phyloP scores from a whole-genome alignment of 2,113 vertebrate species.

The Illadopsis cleaveri region DNA sequence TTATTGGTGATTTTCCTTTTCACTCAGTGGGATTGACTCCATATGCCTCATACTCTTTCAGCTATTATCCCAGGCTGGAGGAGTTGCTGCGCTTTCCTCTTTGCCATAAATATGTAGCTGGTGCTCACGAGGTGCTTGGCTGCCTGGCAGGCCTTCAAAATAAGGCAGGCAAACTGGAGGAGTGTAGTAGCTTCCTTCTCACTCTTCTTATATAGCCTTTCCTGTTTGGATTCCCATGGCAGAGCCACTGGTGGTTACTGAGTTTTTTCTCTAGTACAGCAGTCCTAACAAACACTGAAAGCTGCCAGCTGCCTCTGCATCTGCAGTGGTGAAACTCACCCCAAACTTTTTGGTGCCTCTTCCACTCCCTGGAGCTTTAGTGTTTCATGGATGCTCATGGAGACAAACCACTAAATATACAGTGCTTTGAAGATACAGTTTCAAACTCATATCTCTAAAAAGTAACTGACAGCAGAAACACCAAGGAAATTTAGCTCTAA shows the following conservation, averaged over 20 bases:
- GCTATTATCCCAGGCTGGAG: not conserved
- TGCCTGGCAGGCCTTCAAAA: not conserved
- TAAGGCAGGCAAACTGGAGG: not conserved
- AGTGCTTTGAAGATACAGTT: accelerated
- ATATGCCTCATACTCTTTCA: not conserved
- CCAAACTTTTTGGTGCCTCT: not conserved
- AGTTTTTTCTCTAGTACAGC: not conserved
- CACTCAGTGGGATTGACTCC: not conserved
- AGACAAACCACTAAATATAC: not conserved
- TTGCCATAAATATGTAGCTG: not conserved
- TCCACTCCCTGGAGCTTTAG: not conserved
- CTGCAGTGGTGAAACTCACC: not conserved
- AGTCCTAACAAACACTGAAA: not conserved
- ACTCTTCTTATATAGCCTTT: not conserved
- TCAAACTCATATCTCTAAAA: not conserved
- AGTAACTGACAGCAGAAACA: not conserved
- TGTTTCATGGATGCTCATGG: not conserved
- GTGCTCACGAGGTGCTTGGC: not conserved
- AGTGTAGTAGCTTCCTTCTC: not conserved
- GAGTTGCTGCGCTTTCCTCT: not conserved
- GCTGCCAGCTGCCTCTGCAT: not conserved
- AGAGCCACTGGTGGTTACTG: not conserved
- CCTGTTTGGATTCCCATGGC: not conserved
- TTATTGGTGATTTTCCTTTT: not conserved
- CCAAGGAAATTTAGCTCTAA: not conserved